Base-by-base conservation (phyloP, 2,888 invertebrate genomes). In the Ferrisia virgata region DNA sequence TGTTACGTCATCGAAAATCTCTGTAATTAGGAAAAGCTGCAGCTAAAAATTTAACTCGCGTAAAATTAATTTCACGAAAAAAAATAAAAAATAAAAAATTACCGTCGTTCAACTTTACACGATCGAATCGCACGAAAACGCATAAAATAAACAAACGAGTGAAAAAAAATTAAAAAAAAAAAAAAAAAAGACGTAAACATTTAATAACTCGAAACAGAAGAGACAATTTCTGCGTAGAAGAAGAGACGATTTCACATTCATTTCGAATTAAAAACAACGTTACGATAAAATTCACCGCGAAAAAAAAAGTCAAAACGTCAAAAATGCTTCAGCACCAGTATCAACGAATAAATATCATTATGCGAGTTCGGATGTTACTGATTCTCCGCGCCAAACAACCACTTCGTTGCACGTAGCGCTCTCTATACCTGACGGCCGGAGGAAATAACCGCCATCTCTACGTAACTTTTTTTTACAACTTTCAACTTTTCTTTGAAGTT, bases 281-380 rank as follows among this genome's bases (percentile, higher is more conserved):
- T 15, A 72, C 72, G 72, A 72, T 72, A 72, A 72, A 72, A 72
- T 36, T 72, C 33, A 36, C n/a, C 47, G 18, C 47, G 47, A 43
- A 15, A 47, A 47, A 25, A 72, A 72, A 72, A 72, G 28, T 22
- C 28, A 25, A 72, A 72, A 72, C 72, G 72, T 72, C 72, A 72
- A 72, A 69, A 33, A 72, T 72, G 72, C 72, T 72, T 72, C 36
- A 33, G 33, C 33, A 33, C 72, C 18, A 33, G 72, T 72, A 72
- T 72, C 72, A 36, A 36, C 72, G 72, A 72, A 72, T 72, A 72
- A 72, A 72, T 72, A 72, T 64, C 64, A 64, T 72, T 72, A 72
- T 72, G 33, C 25, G 72, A 72, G 72, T 72, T 72, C 33, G 33
- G 72, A 72, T 72, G 72, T 72, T n/a, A 72, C 72, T 72, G 72